These are phyloP conservation scores for Drosophila virilis DNA, from an alignment of 1,140 invertebrate genomes.

Conservation along the genomic window DNA sequence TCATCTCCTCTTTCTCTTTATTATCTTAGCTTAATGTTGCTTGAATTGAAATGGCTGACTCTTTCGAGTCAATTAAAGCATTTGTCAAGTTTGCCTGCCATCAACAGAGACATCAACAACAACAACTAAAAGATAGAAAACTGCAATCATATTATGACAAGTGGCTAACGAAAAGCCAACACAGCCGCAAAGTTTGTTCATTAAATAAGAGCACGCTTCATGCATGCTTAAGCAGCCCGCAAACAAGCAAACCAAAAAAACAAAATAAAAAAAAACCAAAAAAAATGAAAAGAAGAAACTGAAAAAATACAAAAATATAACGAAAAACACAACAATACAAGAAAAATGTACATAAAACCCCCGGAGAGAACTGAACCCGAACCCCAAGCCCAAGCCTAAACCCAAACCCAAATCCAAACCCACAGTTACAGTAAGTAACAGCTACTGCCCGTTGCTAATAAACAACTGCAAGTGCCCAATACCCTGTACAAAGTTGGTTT, in stretches of 20 bases:
- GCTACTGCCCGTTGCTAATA: slow-evolving; percentile 41
- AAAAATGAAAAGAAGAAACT: neutral
- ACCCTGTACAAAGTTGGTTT: slow-evolving; percentile 16
- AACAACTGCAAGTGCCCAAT: slow-evolving; percentile 39
- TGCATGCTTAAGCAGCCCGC: slow-evolving; percentile 66
- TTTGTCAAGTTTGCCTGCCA: slow-evolving; percentile 11
- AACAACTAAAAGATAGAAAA: neutral
- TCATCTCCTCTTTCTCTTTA: too few species aligned
- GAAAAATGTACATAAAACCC: slow-evolving; percentile 17
- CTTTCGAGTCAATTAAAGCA: neutral
- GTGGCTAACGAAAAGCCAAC: slow-evolving; percentile 53
- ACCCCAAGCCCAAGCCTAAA: slow-evolving; percentile 18
- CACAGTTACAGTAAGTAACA: slow-evolving; percentile 46
- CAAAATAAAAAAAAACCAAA: neutral
- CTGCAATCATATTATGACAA: slow-evolving; percentile 46
- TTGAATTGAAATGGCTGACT: neutral
- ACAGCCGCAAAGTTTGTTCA: slow-evolving; percentile 67
- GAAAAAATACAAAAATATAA: slow-evolving; percentile 7
- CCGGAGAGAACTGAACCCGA: slow-evolving; percentile 24
- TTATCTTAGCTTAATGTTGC: neutral
- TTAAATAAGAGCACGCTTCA: slow-evolving; percentile 70
- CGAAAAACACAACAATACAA: neutral
- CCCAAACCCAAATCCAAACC: neutral
- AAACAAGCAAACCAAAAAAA: slow-evolving; percentile 15
- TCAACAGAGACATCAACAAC: neutral